phyloP scores from a whole-genome alignment of 2,113 vertebrate species.

The Mus spicilegus region DNA sequence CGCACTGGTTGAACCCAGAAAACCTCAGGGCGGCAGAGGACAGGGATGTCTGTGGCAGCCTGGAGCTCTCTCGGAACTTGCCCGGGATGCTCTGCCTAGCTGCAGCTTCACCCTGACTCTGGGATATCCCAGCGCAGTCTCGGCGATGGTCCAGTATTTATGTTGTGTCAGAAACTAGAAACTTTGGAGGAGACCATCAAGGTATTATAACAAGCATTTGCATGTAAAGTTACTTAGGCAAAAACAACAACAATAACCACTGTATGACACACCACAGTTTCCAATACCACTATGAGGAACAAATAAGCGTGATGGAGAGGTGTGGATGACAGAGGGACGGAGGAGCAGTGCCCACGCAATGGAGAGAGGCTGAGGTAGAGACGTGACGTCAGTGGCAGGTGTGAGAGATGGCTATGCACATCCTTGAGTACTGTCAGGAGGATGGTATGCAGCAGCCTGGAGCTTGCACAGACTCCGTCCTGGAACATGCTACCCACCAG shows the following conservation, averaged over 20 bases:
- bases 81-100: not conserved
- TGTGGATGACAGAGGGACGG: too few species aligned
- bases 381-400: not conserved
- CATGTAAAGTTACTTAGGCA: too few species aligned
- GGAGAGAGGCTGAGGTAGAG: not conserved
- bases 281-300: too few species aligned
- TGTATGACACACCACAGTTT: too few species aligned
- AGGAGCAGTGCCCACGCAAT: not conserved
- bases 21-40: not conserved
- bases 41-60: not conserved
- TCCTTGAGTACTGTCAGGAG: not conserved
- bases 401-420: not conserved
- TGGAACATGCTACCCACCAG: not conserved
- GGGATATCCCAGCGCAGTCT: not conserved
- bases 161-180: too few species aligned
- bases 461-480: not conserved
- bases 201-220: too few species aligned
- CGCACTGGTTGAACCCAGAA: not conserved
- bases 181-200: too few species aligned
- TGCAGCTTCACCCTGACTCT: not conserved
- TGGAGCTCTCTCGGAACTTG: not conserved
- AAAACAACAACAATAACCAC: too few species aligned
- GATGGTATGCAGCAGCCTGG: not conserved
- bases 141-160: too few species aligned
- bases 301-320: too few species aligned